These are phyloP conservation scores for Dryocosmus kuriphilus DNA, from an alignment of 2,888 invertebrate species.

Conservation along the genomic window DNA sequence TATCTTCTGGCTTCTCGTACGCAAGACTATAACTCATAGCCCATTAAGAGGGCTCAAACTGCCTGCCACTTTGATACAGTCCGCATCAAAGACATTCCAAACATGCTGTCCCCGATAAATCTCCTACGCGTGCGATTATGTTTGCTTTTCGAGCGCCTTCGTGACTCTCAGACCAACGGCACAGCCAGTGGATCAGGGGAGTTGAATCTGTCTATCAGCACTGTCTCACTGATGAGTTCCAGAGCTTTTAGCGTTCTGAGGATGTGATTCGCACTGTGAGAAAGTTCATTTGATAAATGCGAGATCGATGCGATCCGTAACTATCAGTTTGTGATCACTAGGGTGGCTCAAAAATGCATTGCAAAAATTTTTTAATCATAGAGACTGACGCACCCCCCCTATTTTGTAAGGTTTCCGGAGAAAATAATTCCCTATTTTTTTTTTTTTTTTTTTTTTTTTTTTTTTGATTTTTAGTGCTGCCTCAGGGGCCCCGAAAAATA, in stretches of 20 bases:
- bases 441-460: no score
- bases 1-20: constrained; percentile 47
- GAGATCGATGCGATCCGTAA: no score
- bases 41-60: constrained; percentile 73
- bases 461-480: no score
- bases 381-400: no score
- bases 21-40: constrained; percentile 73
- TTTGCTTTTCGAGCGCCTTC: constrained; percentile 30
- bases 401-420: no score
- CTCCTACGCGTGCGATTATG: constrained; percentile 50
- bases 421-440: no score
- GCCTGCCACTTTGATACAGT: constrained; percentile 74
- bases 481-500: no score
- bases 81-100: constrained; percentile 75
- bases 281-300: neutral
- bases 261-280: neutral
- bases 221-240: constrained; percentile 13
- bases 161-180: constrained; percentile 25
- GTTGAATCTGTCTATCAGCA: constrained; percentile 27
- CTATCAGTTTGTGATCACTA: no score
- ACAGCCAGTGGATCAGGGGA: constrained; percentile 14
- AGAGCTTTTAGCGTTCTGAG: neutral
- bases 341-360: no score
- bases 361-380: no score
- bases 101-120: constrained; percentile 66